phyloP scores from a whole-genome alignment of 2,113 vertebrate species.

The Sylvia atricapilla region DNA sequence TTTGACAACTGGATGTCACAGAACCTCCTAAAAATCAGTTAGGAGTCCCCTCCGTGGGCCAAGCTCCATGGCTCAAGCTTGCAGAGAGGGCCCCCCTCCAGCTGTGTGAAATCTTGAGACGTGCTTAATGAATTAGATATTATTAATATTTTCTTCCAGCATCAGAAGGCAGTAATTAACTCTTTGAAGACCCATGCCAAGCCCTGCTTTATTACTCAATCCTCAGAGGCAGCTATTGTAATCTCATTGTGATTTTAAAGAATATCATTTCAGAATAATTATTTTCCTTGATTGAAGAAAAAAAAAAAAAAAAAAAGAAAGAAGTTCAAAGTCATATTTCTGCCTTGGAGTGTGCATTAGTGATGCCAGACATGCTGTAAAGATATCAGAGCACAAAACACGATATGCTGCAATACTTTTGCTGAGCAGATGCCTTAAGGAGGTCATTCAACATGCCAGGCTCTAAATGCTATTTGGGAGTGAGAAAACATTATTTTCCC shows the following conservation, averaged over 20 bases:
- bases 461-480: conserved; percentile 35
- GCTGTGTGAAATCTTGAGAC: conserved; percentile 9
- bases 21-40: background rate
- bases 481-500: conserved; percentile 44
- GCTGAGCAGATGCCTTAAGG: conserved; percentile 37
- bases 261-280: conserved; percentile 26
- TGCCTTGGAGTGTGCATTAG: background rate
- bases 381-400: background rate
- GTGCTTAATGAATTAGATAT: conserved; percentile 15
- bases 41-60: background rate
- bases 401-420: background rate
- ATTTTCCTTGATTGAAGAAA: background rate
- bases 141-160: conserved; percentile 39
- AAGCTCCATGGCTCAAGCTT: background rate
- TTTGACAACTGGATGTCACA: background rate
- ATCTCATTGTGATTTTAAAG: conserved; percentile 16
- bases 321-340: background rate
- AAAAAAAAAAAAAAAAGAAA: background rate
- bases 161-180: conserved; percentile 41
- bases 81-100: background rate
- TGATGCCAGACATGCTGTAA: background rate
- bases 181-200: conserved; percentile 29
- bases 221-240: background rate
- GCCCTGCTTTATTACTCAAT: background rate
- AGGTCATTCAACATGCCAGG: conserved; percentile 39